Percentiles rank a stretch among this genome's conserved stretches.
These are phyloP conservation scores for Cataglyphis albicans DNA, from an alignment of 2,888 invertebrate species.

Conservation along the genomic window DNA sequence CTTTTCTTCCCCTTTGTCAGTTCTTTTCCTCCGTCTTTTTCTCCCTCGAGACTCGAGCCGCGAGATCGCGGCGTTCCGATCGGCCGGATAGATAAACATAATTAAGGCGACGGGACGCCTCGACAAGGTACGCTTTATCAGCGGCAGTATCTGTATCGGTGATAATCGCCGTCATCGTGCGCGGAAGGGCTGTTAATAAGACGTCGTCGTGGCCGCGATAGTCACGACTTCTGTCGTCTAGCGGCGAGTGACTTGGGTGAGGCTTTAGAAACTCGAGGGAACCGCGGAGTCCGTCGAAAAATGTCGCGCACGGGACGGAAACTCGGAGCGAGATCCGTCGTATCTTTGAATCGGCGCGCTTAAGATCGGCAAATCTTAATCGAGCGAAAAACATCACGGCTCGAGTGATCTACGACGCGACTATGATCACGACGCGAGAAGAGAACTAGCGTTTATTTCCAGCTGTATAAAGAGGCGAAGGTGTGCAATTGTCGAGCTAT, in stretches of 20 bases:
- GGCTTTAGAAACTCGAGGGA: background rate
- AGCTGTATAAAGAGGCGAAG: background rate
- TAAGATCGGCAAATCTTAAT: constrained; percentile 58
- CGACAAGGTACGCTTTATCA: constrained; percentile 67
- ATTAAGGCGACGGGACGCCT: constrained; percentile 73
- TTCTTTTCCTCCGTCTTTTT: constrained; percentile 24
- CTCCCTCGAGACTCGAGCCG: constrained; percentile 53
- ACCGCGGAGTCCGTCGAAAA: constrained; percentile 23
- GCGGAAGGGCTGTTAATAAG: constrained; percentile 70
- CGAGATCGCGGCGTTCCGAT: constrained; percentile 69
- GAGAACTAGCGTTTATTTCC: background rate
- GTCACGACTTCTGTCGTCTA: constrained; percentile 59
- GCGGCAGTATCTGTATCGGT: constrained; percentile 62
- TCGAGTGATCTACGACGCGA: constrained; percentile 64
- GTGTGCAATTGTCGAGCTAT: constrained; percentile 61
- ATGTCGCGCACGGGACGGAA: constrained; percentile 20
- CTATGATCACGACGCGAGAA: constrained; percentile 59
- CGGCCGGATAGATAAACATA: constrained; percentile 73
- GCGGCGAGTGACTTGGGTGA: background rate
- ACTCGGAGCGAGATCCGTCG: constrained; percentile 27
- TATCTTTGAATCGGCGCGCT: constrained; percentile 5
- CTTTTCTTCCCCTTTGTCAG: constrained; percentile 48
- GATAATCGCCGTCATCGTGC: constrained; percentile 69
- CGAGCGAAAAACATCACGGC: constrained; percentile 59
- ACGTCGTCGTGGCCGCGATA: constrained; percentile 57